Evolutionary conservation across 23 tunicate genomes (phyloP).

Genomic region (Halocynthia aurantium): DNA sequence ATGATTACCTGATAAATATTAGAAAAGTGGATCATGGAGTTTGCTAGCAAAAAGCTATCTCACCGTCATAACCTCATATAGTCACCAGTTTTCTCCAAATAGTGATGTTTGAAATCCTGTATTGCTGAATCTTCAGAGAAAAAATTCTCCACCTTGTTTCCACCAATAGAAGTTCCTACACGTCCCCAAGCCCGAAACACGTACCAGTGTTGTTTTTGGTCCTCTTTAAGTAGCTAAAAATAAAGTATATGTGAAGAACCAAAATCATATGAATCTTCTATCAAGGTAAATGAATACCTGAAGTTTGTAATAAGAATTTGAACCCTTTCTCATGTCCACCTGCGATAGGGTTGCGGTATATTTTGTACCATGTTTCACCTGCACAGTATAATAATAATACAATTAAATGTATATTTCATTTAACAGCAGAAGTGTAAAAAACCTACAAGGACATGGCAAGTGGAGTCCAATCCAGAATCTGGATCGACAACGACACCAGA

Average conservation of each 20-base stretch:
- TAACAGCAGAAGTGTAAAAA: not conserved
- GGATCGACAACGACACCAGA: conserved; percentile 94
- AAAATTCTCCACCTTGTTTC: conserved; percentile 74
- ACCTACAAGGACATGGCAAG: conserved; percentile 22
- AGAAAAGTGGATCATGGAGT: too few species aligned
- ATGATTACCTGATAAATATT: conserved; percentile 42
- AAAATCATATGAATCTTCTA: too few species aligned
- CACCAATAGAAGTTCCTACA: conserved; percentile 91
- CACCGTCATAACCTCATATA: not conserved
- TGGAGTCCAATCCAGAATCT: conserved; percentile 57
- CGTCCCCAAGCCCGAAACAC: conserved; percentile 98
- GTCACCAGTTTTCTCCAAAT: conserved; percentile 86
- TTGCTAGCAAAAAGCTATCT: not conserved
- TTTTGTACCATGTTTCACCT: conserved; percentile 23
- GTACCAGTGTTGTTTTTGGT: conserved; percentile 20
- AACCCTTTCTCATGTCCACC: conserved; percentile 81
- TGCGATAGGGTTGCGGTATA: conserved; percentile 88
- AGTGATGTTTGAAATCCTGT: conserved; percentile 36
- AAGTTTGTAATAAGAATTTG: conserved; percentile 90
- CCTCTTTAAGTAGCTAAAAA: conserved; percentile 26
- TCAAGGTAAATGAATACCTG: conserved; percentile 20
- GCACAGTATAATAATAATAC: not conserved
- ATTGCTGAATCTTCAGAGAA: conserved; percentile 24
- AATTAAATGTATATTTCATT: not conserved
- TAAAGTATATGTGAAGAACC: not conserved